A percentile compares a stretch with the other conserved stretches of the same genome.
Evolutionary conservation across 2,113 vertebrate species (phyloP).

Genomic region (Craseonycteris thonglongyai): DNA sequence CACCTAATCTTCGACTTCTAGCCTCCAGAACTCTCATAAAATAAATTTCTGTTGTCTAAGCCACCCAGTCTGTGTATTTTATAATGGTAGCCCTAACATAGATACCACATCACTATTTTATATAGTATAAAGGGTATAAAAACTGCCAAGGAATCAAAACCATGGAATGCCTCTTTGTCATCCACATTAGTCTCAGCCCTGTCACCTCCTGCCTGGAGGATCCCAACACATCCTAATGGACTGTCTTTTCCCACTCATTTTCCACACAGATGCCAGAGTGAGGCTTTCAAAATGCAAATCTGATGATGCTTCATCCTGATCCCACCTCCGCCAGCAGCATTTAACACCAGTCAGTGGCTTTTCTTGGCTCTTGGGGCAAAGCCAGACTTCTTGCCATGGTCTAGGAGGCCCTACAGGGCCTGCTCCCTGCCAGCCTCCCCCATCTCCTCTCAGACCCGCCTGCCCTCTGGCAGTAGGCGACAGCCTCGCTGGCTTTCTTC

Average conservation of each 20-base stretch:
- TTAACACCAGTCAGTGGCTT: neutral
- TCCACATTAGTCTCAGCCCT: neutral
- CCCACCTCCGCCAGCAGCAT: neutral
- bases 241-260: neutral
- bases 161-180: neutral
- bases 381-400: neutral
- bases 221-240: neutral
- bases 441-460: neutral
- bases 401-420: neutral
- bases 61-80: neutral
- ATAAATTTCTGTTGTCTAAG: neutral
- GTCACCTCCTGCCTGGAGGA: neutral
- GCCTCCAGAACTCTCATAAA: neutral
- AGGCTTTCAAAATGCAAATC: constrained; percentile 3
- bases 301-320: neutral
- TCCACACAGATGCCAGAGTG: neutral
- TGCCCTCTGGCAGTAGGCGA: neutral
- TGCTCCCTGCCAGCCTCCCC: neutral
- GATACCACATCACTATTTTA: neutral
- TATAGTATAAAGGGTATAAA: neutral
- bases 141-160: neutral
- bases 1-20: neutral
- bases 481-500: neutral
- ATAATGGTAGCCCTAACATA: neutral
- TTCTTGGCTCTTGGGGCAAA: neutral